Base-by-base conservation (phyloP, 2,113 vertebrate species). In the Eurystomus gularis region DNA sequence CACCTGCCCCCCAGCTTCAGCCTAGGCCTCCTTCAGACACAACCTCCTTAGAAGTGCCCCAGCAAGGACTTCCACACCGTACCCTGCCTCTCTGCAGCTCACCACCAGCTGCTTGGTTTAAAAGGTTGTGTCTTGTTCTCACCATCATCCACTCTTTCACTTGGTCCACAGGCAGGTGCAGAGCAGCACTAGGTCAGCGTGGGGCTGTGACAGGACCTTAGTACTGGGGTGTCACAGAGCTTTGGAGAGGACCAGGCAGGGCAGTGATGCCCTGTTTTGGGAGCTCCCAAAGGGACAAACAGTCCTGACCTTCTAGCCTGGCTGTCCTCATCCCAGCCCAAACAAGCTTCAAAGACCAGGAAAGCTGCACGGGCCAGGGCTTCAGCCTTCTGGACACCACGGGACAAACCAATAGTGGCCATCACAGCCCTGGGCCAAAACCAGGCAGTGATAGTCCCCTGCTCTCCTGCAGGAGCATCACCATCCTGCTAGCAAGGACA, bases 101-200 rank as follows among this genome's bases (percentile, higher is more conserved):
- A 2, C 1, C 24, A 28, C 13, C 0, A 1, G 39, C 35, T 37
- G 70, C 31, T 10, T 3, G 11, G 4, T 18, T 48, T 4, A 33
- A 18, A 42, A 66, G 81, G 25, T 69, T 24, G 11, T 2, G 0
- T 19, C n/a, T 33, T 12, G 1, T 5, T n/a, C 40, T 20, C 68
- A 44, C 48, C 85, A 65, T 8, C 78, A 25, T 6, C 35, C 60
- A 65, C 23, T 12, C 48, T 7, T 19, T 9, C 39, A 13, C 25
- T 11, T 0, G 7, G n/a, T 7, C 72, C 44, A 28, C 0, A 1
- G 35, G 68, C 23, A 46, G 44, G 24, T 1, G 2, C 64, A 42
- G 62, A 61, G 65, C 65, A 82, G 55, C 10, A 11, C 20, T 19
- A n/a, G 25, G 15, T 17, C 48, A 70, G 10, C 0, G 0, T 6